Conservation (phyloP, 2,113 vertebrate species). For the Otolemur garnettii region DNA sequence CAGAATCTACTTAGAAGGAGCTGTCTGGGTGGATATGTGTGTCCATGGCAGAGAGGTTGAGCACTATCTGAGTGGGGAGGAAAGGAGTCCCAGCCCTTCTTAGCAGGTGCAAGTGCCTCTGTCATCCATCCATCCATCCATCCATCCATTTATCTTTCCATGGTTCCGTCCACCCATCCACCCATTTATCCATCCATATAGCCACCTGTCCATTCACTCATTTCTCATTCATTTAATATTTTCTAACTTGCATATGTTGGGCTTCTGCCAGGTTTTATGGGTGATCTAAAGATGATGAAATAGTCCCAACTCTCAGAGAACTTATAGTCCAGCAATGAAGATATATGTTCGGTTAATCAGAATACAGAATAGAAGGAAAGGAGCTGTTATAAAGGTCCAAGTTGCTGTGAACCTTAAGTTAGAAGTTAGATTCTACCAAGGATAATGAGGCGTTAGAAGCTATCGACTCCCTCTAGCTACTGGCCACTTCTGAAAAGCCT, state of each 20-base stretch:
- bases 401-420: background rate
- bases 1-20: background rate
- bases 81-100: background rate
- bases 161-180: too few relatives aligned
- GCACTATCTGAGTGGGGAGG: fast-evolving
- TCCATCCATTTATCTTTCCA: background rate
- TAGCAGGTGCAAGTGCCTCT: background rate
- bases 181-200: background rate
- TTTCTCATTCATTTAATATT: conserved; percentile 9
- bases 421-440: background rate
- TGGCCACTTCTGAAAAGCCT: background rate
- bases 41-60: background rate
- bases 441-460: background rate
- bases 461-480: background rate
- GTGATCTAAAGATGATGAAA: conserved; percentile 39
- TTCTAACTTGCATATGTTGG: background rate
- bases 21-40: too few relatives aligned
- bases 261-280: background rate
- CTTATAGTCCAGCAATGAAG: background rate
- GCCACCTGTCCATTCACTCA: background rate
- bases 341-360: background rate
- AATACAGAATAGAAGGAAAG: background rate
- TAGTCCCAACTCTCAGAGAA: background rate
- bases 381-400: background rate
- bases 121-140: background rate